Percentiles rank a stretch among this genome's conserved stretches.
These are phyloP conservation scores for Melanaphis sacchari DNA, from an alignment of 1,140 invertebrate genomes.

Conservation along the genomic window DNA sequence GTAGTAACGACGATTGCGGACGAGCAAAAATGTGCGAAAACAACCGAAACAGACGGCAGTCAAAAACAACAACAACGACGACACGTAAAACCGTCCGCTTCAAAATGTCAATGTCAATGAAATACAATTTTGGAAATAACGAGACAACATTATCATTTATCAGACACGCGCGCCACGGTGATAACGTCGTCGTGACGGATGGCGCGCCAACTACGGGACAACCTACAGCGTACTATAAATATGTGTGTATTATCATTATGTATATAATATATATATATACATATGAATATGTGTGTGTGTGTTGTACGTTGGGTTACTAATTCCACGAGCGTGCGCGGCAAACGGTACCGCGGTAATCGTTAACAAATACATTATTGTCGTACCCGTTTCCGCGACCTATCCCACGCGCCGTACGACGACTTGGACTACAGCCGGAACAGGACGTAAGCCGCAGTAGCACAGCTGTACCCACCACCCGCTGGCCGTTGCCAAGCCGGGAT, in stretches of 20 bases:
- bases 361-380: conserved; percentile 10
- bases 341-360: background rate
- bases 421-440: background rate
- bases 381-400: background rate
- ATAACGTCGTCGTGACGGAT: background rate
- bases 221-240: background rate
- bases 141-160: background rate
- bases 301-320: background rate
- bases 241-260: background rate
- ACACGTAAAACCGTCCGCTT: background rate
- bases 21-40: background rate
- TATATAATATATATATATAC: no score
- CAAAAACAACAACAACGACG: background rate
- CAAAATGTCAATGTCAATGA: no score
- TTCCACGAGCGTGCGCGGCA: background rate
- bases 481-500: no score
- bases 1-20: background rate
- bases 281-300: no score
- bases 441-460: background rate
- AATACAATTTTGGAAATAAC: background rate
- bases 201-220: background rate
- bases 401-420: background rate
- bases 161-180: background rate
- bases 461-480: background rate
- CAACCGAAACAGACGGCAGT: no score